phyloP scores from a whole-genome alignment of 2,113 vertebrate genomes.

The Nipponia nippon region DNA sequence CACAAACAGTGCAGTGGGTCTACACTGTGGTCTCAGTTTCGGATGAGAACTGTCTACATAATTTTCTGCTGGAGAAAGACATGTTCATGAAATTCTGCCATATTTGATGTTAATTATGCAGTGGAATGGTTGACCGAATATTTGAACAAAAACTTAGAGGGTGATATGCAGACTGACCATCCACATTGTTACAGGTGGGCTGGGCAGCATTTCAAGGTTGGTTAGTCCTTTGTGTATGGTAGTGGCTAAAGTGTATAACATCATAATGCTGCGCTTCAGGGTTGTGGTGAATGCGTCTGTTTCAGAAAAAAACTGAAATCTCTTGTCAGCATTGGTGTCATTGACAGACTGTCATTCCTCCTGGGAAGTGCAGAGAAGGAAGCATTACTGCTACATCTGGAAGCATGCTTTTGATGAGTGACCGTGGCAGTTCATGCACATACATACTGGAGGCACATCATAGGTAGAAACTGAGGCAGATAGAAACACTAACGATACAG shows the following conservation, averaged over 20 bases:
- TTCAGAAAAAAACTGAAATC: background rate
- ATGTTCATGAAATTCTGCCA: background rate
- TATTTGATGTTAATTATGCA: background rate
- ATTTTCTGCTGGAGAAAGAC: background rate
- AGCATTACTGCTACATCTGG: background rate
- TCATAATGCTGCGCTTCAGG: rapidly evolving
- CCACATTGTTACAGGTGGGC: background rate
- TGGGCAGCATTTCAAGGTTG: background rate
- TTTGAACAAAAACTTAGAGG: background rate
- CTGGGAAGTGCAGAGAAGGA: background rate
- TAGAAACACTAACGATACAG: background rate
- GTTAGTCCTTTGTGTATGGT: background rate
- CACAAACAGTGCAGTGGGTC: background rate
- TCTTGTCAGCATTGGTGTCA: background rate
- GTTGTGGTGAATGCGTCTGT: background rate
- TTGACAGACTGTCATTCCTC: background rate
- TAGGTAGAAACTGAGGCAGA: background rate
- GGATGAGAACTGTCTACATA: background rate
- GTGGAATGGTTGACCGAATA: background rate
- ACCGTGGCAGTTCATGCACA: background rate
- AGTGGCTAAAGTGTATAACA: background rate
- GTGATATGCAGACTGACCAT: background rate
- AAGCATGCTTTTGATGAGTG: background rate
- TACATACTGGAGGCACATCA: rapidly evolving
- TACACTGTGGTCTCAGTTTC: background rate